Base-by-base conservation (phyloP, 2,797 vertebrate genomes). In the Parauchenoglanis punctatus region DNA sequence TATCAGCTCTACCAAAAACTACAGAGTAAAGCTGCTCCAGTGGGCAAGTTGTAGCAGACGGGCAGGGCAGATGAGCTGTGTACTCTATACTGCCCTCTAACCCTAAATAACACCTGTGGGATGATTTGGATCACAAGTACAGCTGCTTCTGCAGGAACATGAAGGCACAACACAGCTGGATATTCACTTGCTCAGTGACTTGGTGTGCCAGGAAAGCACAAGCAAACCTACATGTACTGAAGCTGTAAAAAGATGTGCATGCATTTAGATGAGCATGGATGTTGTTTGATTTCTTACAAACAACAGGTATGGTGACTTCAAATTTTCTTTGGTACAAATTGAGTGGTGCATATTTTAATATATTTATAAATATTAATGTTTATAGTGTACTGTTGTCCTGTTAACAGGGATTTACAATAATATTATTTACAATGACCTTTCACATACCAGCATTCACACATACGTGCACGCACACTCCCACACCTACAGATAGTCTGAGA, bases 101-200 rank as follows among this genome's bases (percentile, higher is more conserved):
- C 46, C 61, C 81, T 83, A 54, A 68, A 83, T 23, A 83, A 61
- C 28, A 68, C n/a, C 81, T 83, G 46, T 83, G 81, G 63, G 81
- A 28, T 83, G 44, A 68, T 31, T 68, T 2, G 4, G 63, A 83
- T 67, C 81, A 67, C 63, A 68, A 54, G 7, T 68, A 35, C 61
- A 67, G n/a, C 46, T 83, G 81, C 40, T 83, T 83, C n/a, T 68
- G 18, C 61, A 83, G 81, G 1, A 49, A 31, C 17, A 31, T 31
- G 18, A 67, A 83, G 17, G n/a, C 63, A 12, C 23, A 49, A 28
- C 13, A 49, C 63, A 68, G 81, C 81, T 83, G 63, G 23, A 68
- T 67, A 35, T 35, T 83, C 31, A 82, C 59, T 18, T 23, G 7
- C 46, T 54, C 17, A 63, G 58, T 44, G 59, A 65, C 59, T 67